Percentiles rank a stretch among this genome's conserved stretches.
Evolutionary conservation across 2,797 vertebrate species (phyloP).

Genomic region (Myripristis jacobus): DNA sequence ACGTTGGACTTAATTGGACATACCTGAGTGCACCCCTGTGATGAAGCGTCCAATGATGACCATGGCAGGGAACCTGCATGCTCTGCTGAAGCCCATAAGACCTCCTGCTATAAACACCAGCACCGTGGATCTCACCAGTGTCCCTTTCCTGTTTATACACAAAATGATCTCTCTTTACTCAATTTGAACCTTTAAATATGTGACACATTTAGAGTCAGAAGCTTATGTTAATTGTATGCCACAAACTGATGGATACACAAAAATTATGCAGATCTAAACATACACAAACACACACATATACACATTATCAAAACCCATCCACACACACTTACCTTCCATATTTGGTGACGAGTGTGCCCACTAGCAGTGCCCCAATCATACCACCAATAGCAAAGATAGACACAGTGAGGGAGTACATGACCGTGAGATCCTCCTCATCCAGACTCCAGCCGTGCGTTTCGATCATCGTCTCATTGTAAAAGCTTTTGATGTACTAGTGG

Average conservation of each 20-base stretch:
- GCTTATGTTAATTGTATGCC: too few species aligned
- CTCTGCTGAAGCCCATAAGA: slow-evolving; percentile 89
- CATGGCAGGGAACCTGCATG: slow-evolving; percentile 84
- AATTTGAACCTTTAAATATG: not conserved
- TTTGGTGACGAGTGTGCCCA: slow-evolving; percentile 85
- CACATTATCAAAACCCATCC: not conserved
- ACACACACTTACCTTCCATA: slow-evolving; percentile 86
- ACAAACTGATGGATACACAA: not conserved
- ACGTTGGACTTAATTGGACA: not conserved
- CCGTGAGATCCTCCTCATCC: slow-evolving; percentile 73
- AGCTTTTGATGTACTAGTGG: slow-evolving; percentile 89
- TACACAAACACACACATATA: not conserved
- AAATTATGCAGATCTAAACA: not conserved
- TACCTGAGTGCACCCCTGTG: slow-evolving; percentile 91
- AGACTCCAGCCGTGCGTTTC: slow-evolving; percentile 72
- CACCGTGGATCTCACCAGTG: slow-evolving; percentile 83
- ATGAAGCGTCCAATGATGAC: slow-evolving; percentile 89
- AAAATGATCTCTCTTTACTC: slow-evolving; percentile 10
- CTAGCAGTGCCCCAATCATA: slow-evolving; percentile 86
- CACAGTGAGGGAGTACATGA: slow-evolving; percentile 90
- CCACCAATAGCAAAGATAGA: slow-evolving; percentile 91
- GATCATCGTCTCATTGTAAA: slow-evolving; percentile 88
- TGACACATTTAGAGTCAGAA: not conserved
- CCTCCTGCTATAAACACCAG: slow-evolving; percentile 86
- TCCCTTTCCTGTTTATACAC: slow-evolving; percentile 85